Base-by-base conservation (phyloP, 2,888 invertebrate species). In the Poecilus cupreus region DNA sequence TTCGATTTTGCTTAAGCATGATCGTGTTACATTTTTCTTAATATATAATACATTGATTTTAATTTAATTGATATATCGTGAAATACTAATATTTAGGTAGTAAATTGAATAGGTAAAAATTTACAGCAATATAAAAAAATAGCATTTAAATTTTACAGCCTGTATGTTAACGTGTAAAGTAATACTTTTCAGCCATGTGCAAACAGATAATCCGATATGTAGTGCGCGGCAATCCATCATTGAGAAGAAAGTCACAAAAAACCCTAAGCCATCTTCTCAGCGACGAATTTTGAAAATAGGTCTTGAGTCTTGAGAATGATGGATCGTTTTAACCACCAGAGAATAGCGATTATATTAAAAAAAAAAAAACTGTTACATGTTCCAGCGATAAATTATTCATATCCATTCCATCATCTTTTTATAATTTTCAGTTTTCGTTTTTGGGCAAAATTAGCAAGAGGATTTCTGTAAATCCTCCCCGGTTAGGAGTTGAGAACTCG, bases 371-470 rank as follows among this genome's bases (percentile, higher is more conserved):
- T 68, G 32, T 68, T 68, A 32, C 64, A 68, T 37, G 37, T 68
- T 37, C 37, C 37, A 37, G 1, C 64, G 64, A 68, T 68, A 68
- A 68, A 68, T 68, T 68, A 68, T 68, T 16, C 37, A 68, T 68
- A 37, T 24, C 20, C 60, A 13, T 24, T 10, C 26, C 60, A 24
- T 24, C 64, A 16, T 51, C 64, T 39, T 68, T 24, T 60, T 24
- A 60, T 60, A 60, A 60, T 68, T 68, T 68, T 68, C 64, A 68
- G 64, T 68, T 68, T 68, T 68, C 60, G 37, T 68, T 68, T 60
- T 68, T 68, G 64, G 10, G 37, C 32, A 26, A 24, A 68, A 68
- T 68, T 68, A 68, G 64, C 32, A 13, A 32, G 10, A 32, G 37
- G 64, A 32, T 68, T 68, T 68, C n/a, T 2, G 24, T 13, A 26